Evolutionary conservation across 2,888 invertebrate species (phyloP), one percentile per base, ranked within the genome.

Genomic region (Oscheius sp.): DNA sequence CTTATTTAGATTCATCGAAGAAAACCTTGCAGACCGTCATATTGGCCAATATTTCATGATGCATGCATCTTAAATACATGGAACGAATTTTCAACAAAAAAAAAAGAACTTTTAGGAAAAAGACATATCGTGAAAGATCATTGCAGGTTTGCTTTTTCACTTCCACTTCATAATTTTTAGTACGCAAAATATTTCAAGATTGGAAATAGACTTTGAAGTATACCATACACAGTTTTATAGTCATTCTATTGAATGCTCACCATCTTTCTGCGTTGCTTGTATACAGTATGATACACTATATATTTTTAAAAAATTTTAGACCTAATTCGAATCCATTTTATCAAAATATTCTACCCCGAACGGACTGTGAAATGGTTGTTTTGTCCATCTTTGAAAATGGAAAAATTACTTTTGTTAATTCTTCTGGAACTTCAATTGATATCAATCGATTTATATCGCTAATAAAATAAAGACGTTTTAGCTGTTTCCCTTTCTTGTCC

Each of bases 11-110:
- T 20, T 14, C 44, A 17, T 24, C 41, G 41, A 9, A 14, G 8
- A 26, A 41, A 44, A 28, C 62, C 62, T n/a, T 62, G 62, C 38
- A 47, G 62, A n/a, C 62, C 62, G 14, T 3, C 12, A 14, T 49
- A 50, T 12, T 62, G 62, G 62, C 59, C 59, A 6, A 44, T 44
- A 12, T 44, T 59, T 2, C n/a, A 38, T 8, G 24, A 12, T 9
- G 44, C 44, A 2, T 20, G 9, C 6, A 14, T 14, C 1, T 59
- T 28, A 2, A 24, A 26, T 20, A 41, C 44, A 9, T 59, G 59
- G 59, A 9, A 9, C 22, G 59, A 59, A 28, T 59, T 44, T 20
- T 59, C 59, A n/a, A n/a, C n/a, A n/a, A n/a, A n/a, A n/a, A n/a
- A n/a, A n/a, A n/a, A n/a, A n/a, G n/a, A n/a, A n/a, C n/a, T n/a